These are phyloP conservation scores for Hydropsyche betteni DNA, from an alignment of 2,888 invertebrate genomes.

Conservation along the genomic window DNA sequence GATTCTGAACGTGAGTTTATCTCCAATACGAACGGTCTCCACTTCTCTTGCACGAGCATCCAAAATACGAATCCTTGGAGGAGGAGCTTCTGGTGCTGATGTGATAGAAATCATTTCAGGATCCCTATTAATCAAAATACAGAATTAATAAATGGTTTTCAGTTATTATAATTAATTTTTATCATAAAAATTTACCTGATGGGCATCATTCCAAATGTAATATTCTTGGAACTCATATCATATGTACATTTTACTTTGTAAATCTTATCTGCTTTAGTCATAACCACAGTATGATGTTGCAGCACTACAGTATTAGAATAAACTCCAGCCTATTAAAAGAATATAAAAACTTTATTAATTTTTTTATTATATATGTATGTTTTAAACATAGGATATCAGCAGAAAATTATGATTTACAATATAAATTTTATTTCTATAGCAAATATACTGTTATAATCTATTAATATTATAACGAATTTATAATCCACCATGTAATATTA, in stretches of 20 bases:
- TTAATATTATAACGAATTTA: too few species aligned
- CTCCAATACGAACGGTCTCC: slow-evolving; percentile 93
- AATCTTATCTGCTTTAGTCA: slow-evolving; percentile 96
- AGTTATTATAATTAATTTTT: slow-evolving; percentile 15
- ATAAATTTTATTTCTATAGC: too few species aligned
- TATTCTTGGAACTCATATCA: slow-evolving; percentile 95
- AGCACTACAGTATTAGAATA: slow-evolving; percentile 94
- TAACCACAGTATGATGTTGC: slow-evolving; percentile 94
- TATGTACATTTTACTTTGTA: slow-evolving; percentile 97
- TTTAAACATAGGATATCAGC: neutral
- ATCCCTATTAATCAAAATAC: slow-evolving; percentile 68
- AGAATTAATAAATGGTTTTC: neutral
- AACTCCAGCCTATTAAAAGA: slow-evolving; percentile 79
- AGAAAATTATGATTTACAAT: too few species aligned
- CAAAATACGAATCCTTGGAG: slow-evolving; percentile 91
- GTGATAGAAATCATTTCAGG: slow-evolving; percentile 97
- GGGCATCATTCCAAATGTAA: slow-evolving; percentile 97
- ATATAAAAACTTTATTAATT: neutral
- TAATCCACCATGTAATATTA: too few species aligned
- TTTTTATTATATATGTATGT: slow-evolving; percentile 10
- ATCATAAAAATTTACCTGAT: slow-evolving; percentile 70
- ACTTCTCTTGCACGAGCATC: slow-evolving; percentile 88
- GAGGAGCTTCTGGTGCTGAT: slow-evolving; percentile 93
- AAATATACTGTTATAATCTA: too few species aligned
- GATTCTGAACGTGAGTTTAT: slow-evolving; percentile 93